Percentiles rank a stretch among this genome's conserved stretches.
These are phyloP conservation scores for Dinothrombium tinctorium DNA, from an alignment of 1,140 invertebrate species.

Conservation along the genomic window DNA sequence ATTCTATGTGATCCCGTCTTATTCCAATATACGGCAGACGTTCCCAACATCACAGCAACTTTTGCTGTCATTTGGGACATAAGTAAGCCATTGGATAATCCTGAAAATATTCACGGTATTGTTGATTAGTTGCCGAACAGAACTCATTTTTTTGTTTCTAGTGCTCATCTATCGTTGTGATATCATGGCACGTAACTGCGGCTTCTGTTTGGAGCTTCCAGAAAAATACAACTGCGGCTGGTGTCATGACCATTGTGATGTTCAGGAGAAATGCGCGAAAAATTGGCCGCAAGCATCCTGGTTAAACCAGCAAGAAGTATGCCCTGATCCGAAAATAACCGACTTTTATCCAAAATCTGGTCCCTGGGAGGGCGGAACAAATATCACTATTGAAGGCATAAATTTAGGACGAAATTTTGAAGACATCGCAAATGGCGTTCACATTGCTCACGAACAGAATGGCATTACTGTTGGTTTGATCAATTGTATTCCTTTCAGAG, in stretches of 20 bases:
- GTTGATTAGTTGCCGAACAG: too few species aligned
- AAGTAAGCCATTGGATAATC: constrained; percentile 78
- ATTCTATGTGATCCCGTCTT: constrained; percentile 72
- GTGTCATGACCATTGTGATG: constrained; percentile 76
- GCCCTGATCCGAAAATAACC: constrained; percentile 68
- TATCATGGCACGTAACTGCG: constrained; percentile 85
- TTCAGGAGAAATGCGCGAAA: constrained; percentile 61
- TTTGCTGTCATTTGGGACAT: constrained; percentile 89
- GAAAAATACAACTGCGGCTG: constrained; percentile 80
- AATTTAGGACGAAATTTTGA: constrained; percentile 86
- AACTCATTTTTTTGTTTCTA: constrained; percentile 18
- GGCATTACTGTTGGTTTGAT: constrained; percentile 13
- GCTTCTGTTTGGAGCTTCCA: constrained; percentile 65
- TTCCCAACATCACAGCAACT: constrained; percentile 70
- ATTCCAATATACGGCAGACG: constrained; percentile 17
- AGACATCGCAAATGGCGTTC: constrained; percentile 70
- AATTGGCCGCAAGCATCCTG: neutral
- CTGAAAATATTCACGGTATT: constrained; percentile 73
- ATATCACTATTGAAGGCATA: constrained; percentile 74
- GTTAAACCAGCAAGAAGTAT: constrained; percentile 54
- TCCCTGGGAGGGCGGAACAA: constrained; percentile 52
- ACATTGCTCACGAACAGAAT: constrained; percentile 29
- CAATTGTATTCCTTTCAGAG: constrained; percentile 31
- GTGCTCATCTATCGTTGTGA: constrained; percentile 68
- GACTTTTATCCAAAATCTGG: constrained; percentile 28